phyloP scores from a whole-genome alignment of 2,113 vertebrate species.

The Neotoma lepida region DNA sequence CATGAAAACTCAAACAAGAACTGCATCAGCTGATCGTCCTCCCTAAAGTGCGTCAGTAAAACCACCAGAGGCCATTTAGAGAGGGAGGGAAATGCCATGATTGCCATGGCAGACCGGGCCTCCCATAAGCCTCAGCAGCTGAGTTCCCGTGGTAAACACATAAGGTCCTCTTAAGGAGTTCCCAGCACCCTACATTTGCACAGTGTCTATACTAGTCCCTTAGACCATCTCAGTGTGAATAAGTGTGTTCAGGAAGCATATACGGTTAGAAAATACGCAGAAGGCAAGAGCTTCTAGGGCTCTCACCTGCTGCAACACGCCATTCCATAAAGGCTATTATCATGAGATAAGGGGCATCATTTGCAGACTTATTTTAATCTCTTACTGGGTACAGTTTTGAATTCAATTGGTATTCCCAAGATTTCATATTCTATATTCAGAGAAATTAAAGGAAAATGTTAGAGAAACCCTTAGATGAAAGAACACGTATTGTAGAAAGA shows the following conservation, averaged over 20 bases:
- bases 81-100: conserved; percentile 66
- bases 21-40: conserved; percentile 74
- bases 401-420: neutral
- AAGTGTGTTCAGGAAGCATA: neutral
- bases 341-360: neutral
- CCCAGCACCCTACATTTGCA: neutral
- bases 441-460: conserved; percentile 21
- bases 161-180: neutral
- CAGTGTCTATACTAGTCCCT: neutral
- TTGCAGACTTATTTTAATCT: neutral
- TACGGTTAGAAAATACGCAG: neutral
- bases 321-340: neutral
- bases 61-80: conserved; percentile 74
- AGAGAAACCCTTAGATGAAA: neutral
- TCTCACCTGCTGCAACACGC: neutral
- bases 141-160: neutral
- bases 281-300: conserved; percentile 17
- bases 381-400: neutral
- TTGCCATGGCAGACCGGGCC: conserved; percentile 47
- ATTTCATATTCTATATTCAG: conserved; percentile 21
- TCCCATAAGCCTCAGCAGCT: conserved; percentile 53
- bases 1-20: conserved; percentile 72
- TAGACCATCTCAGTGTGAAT: neutral
- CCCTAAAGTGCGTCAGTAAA: conserved; percentile 77
- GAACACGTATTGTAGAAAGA: neutral